These are phyloP conservation scores for Telmatochromis sp. DNA, from an alignment of 2,113 vertebrate genomes.

Conservation along the genomic window DNA sequence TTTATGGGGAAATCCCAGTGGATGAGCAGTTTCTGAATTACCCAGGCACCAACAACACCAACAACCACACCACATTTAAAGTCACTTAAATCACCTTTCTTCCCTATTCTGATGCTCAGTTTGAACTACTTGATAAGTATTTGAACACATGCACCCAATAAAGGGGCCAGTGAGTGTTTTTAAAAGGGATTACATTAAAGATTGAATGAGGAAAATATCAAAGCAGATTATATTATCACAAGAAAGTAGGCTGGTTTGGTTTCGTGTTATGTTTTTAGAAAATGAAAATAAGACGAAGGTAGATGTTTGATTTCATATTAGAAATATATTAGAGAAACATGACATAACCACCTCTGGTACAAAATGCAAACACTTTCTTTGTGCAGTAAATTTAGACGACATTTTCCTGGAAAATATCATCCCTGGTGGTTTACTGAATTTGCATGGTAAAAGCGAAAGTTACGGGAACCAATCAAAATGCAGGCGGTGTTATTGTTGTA, in stretches of 20 bases:
- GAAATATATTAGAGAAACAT: neutral
- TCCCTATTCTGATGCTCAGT: neutral
- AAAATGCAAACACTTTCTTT: neutral
- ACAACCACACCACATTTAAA: neutral
- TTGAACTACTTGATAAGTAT: neutral
- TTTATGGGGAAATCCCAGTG: neutral
- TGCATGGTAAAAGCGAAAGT: neutral
- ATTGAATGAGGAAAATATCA: neutral
- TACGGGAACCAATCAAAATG: neutral
- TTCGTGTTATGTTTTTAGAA: neutral
- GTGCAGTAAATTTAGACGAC: neutral
- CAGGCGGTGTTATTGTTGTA: neutral
- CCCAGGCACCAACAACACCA: neutral
- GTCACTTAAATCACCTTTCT: neutral
- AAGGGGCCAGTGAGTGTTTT: neutral
- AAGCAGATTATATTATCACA: neutral
- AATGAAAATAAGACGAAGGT: neutral
- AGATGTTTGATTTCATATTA: neutral
- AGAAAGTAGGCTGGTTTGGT: neutral
- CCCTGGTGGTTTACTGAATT: neutral
- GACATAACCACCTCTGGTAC: neutral
- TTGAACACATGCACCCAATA: neutral
- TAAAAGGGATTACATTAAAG: neutral
- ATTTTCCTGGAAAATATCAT: neutral
- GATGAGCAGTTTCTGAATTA: neutral